Evolutionary conservation across 2,113 vertebrate genomes (phyloP).

Genomic region (Ceyx cyanopectus): DNA sequence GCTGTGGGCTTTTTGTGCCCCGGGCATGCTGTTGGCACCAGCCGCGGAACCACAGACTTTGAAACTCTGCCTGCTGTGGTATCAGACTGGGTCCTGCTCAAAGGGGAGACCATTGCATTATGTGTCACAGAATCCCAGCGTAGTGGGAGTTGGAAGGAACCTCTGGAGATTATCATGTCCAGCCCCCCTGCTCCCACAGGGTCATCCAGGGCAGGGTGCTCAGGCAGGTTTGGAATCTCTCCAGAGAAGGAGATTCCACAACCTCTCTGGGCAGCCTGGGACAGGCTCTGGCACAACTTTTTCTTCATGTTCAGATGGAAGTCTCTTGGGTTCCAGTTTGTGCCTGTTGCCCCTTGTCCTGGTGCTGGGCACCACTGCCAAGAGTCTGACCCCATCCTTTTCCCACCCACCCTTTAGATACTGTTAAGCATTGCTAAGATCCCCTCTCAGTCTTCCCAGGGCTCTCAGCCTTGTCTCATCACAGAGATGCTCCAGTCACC

Average conservation of each 20-base stretch:
- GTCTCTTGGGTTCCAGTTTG: background rate
- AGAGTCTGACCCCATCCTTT: background rate
- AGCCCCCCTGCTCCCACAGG: background rate
- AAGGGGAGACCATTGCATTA: too few species aligned
- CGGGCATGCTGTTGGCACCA: rapidly evolving
- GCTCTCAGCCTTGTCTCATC: too few species aligned
- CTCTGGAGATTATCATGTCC: background rate
- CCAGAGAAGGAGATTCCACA: background rate
- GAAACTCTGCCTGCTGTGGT: rapidly evolving
- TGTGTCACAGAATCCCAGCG: background rate
- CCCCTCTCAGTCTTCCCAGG: background rate
- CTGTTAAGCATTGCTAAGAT: background rate
- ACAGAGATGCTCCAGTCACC: background rate
- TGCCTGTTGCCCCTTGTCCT: background rate
- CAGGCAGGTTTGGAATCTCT: background rate
- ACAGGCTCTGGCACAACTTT: background rate
- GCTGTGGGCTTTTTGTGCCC: background rate
- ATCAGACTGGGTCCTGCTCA: background rate
- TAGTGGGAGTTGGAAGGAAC: background rate
- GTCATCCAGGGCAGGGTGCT: background rate
- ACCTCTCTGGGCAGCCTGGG: background rate
- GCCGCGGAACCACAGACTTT: rapidly evolving
- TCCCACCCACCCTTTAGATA: background rate
- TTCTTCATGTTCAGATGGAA: background rate
- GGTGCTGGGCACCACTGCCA: background rate